Evolutionary conservation across 2,113 vertebrate species (phyloP).

Genomic region (Tragelaphus strepsiceros): DNA sequence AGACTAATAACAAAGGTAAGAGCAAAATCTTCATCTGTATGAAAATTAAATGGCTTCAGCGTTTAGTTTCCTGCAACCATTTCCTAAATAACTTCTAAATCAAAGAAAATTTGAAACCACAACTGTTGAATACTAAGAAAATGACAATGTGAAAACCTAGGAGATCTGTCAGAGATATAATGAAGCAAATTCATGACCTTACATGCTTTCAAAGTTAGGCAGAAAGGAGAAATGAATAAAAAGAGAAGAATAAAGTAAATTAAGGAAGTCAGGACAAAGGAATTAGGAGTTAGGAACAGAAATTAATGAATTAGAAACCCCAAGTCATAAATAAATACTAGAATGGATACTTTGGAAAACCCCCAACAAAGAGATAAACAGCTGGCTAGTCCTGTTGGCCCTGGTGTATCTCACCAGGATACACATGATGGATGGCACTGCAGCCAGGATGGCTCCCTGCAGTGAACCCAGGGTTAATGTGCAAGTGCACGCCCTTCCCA

Average conservation of each 20-base stretch:
- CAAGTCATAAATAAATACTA: neutral
- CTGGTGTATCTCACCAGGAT: neutral
- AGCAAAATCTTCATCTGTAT: neutral
- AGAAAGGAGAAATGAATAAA: constrained; percentile 7
- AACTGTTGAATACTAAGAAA: neutral
- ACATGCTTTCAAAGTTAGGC: neutral
- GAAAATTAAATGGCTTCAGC: neutral
- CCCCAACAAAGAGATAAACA: neutral
- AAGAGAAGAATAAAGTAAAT: neutral
- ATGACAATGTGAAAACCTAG: neutral
- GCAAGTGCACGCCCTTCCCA: neutral
- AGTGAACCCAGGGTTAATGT: neutral
- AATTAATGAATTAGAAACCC: neutral
- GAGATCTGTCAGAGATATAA: neutral
- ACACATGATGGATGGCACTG: neutral
- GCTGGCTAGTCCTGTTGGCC: neutral
- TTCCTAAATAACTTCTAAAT: constrained; percentile 7
- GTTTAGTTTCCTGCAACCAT: neutral
- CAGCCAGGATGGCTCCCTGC: accelerated
- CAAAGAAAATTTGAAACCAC: constrained; percentile 8
- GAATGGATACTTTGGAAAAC: neutral
- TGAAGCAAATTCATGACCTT: neutral
- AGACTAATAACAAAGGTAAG: neutral
- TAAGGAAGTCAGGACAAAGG: neutral
- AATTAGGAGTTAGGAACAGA: neutral